Conservation (phyloP, 2,797 vertebrate genomes). For the Lepilemur ruficaudatus region DNA sequence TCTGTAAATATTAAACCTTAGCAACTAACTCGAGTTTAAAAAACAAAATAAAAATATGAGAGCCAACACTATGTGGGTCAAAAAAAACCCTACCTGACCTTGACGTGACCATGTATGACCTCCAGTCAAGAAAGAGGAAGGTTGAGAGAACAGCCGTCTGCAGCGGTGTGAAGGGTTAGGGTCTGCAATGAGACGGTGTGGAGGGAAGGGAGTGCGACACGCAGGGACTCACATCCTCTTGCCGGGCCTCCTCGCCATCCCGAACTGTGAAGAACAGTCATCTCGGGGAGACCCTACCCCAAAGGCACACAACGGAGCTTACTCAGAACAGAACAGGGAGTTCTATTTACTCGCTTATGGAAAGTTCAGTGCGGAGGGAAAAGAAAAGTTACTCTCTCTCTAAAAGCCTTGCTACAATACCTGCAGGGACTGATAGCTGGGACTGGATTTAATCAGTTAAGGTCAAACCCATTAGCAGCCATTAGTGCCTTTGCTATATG, state of each 20-base stretch:
- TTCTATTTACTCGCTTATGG: not conserved
- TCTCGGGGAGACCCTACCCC: not conserved
- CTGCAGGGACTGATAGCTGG: not conserved
- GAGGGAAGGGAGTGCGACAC: fast-evolving
- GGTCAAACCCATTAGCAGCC: slow-evolving; percentile 27
- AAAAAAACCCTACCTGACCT: not conserved
- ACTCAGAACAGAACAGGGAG: not conserved
- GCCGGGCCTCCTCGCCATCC: not conserved
- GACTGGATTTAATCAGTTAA: slow-evolving; percentile 14
- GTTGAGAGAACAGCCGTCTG: fast-evolving
- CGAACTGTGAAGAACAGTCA: fast-evolving
- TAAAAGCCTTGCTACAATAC: not conserved
- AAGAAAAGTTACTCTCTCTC: not conserved
- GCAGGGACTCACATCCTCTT: not conserved
- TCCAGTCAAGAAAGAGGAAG: not conserved
- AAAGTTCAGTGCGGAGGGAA: not conserved
- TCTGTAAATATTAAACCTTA: not conserved
- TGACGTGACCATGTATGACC: not conserved
- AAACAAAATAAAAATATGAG: not conserved
- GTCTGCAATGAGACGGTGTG: too few relatives aligned
- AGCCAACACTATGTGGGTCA: not conserved
- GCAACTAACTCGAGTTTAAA: not conserved
- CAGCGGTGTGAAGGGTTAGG: too few relatives aligned
- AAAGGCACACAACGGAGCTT: not conserved
- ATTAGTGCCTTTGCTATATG: not conserved